Evolutionary conservation across 1,140 invertebrate species (phyloP).

Genomic region (Propsilocerus akamusi): DNA sequence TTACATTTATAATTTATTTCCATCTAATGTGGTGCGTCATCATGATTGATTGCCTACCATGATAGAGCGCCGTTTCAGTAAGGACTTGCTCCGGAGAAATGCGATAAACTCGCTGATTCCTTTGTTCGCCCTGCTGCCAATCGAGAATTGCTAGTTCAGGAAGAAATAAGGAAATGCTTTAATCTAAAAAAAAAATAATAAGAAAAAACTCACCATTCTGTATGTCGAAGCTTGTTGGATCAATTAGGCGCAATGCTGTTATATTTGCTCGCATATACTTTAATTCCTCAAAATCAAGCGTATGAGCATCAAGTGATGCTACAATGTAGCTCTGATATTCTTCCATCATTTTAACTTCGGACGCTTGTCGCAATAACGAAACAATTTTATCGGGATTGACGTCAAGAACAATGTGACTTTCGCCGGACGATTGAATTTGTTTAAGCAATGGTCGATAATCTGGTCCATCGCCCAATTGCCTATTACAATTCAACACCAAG

Average conservation of each 20-base stretch:
- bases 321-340: constrained; percentile 45
- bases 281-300: constrained; percentile 45
- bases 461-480: constrained; percentile 33
- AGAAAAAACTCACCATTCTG: constrained; percentile 10
- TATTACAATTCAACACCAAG: too few relatives aligned
- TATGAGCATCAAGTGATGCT: constrained; percentile 46
- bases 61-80: not conserved
- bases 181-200: not conserved
- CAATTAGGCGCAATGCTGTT: constrained; percentile 48
- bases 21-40: not conserved
- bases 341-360: constrained; percentile 60
- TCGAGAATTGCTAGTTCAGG: constrained; percentile 21
- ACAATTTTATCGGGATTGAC: constrained; percentile 45
- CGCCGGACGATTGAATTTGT: constrained; percentile 46
- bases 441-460: constrained; percentile 59
- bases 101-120: constrained; percentile 15
- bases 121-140: constrained; percentile 26
- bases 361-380: constrained; percentile 51
- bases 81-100: constrained; percentile 16
- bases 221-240: constrained; percentile 33
- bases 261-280: constrained; percentile 47
- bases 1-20: not conserved
- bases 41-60: constrained; percentile 7
- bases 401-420: constrained; percentile 62
- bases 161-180: not conserved